A percentile compares a stretch with the other conserved stretches of the same genome.
Conservation (phyloP, 2,113 vertebrate genomes). For the Eurypyga helias region DNA sequence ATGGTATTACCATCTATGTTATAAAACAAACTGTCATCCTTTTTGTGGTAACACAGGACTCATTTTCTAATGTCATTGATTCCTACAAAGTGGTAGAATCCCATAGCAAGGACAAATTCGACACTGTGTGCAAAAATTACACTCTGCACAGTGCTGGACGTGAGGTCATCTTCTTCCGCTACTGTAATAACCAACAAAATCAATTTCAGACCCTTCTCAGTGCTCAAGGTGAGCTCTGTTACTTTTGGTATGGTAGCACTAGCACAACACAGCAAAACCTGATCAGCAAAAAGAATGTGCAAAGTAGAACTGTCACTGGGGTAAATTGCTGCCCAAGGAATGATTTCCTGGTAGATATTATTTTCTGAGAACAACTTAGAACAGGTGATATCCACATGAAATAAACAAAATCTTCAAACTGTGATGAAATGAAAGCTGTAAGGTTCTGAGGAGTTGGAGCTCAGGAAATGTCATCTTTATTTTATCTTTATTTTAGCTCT, state of each 20-base stretch:
- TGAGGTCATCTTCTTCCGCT: slow-evolving; percentile 9
- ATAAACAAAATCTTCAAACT: slow-evolving; percentile 32
- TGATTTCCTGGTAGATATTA: neutral
- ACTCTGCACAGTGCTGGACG: neutral
- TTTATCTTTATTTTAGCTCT: neutral
- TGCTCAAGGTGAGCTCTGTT: slow-evolving; percentile 7
- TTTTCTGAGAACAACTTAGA: neutral
- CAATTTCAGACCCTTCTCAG: neutral
- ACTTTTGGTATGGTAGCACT: neutral
- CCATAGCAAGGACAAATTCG: neutral
- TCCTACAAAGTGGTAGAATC: neutral
- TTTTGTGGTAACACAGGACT: neutral
- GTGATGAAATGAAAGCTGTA: neutral
- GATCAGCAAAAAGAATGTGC: neutral
- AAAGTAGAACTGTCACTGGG: neutral
- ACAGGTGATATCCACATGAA: neutral
- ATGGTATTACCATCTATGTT: neutral
- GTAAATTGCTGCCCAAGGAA: slow-evolving; percentile 8
- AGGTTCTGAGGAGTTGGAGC: neutral
- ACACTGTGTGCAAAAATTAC: neutral
- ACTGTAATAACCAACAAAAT: neutral
- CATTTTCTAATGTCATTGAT: neutral
- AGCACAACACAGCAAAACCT: neutral
- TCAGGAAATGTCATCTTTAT: neutral
- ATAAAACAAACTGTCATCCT: neutral